These are phyloP conservation scores for Rhinogobius similis DNA, from an alignment of 2,113 vertebrate genomes.

Conservation along the genomic window DNA sequence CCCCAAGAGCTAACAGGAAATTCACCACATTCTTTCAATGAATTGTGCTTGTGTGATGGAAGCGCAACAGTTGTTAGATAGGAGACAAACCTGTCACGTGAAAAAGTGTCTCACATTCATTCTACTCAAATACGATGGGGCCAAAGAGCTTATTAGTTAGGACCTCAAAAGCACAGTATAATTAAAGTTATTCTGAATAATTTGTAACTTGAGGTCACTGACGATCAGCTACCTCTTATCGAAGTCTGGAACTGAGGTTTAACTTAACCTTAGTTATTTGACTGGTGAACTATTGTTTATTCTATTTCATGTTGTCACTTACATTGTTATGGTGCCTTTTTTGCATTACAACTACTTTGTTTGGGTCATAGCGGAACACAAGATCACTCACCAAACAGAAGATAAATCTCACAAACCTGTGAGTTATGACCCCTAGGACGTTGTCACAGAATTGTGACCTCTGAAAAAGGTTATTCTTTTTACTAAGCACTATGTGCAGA, in stretches of 20 bases:
- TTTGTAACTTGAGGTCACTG: slow-evolving; percentile 44
- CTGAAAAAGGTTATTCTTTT: slow-evolving; percentile 14
- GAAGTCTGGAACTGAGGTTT: slow-evolving; percentile 45
- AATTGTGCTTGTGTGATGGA: slow-evolving; percentile 67
- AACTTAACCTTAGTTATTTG: slow-evolving; percentile 43
- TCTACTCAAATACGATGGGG: slow-evolving; percentile 17
- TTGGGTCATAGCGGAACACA: slow-evolving; percentile 11
- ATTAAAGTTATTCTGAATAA: slow-evolving; percentile 49
- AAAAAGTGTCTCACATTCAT: slow-evolving; percentile 51
- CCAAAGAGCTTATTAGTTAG: slow-evolving; percentile 18
- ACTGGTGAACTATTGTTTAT: slow-evolving; percentile 45
- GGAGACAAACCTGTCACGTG: slow-evolving; percentile 54
- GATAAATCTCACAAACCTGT: background rate
- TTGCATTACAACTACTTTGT: slow-evolving; percentile 15
- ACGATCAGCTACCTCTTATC: slow-evolving; percentile 76
- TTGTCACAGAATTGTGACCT: slow-evolving; percentile 20
- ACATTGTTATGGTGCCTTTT: slow-evolving; percentile 35
- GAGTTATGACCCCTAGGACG: slow-evolving; percentile 19
- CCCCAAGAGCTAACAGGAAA: slow-evolving; percentile 83
- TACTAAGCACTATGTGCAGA: slow-evolving; percentile 19
- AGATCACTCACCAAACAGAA: slow-evolving; percentile 18
- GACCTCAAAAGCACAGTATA: slow-evolving; percentile 28
- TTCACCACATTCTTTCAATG: slow-evolving; percentile 77
- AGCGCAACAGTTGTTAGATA: slow-evolving; percentile 68
- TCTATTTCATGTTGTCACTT: slow-evolving; percentile 34